phyloP scores from a whole-genome alignment of 2,888 invertebrate species.

The Parnassius smintheus region DNA sequence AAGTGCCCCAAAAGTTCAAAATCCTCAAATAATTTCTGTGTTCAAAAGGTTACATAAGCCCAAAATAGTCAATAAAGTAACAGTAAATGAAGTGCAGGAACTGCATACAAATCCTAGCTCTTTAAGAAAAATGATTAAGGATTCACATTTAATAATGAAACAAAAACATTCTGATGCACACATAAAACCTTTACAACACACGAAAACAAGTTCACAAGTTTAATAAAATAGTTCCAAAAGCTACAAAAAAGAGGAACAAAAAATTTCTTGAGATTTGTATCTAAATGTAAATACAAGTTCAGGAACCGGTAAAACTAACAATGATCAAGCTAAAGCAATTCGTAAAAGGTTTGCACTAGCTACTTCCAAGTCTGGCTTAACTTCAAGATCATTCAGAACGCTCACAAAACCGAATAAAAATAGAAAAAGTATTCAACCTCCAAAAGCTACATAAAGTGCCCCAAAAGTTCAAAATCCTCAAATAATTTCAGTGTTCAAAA shows the following conservation, averaged over 20 bases:
- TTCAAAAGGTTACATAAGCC: conserved; percentile 70
- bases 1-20: conserved; percentile 25
- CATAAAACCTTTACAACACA: conserved; percentile 30
- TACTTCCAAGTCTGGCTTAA: conserved; percentile 1
- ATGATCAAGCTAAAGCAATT: conserved; percentile 1
- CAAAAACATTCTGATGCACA: conserved; percentile 54
- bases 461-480: conserved; percentile 24
- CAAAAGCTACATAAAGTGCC: conserved; percentile 28
- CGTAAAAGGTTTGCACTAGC: conserved; percentile 6
- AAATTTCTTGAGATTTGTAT: neutral
- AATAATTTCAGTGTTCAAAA: conserved; percentile 62
- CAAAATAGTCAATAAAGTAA: conserved; percentile 42
- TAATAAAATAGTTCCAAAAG: neutral
- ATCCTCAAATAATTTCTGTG: conserved; percentile 47
- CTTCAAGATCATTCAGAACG: conserved; percentile 10
- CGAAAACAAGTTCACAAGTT: neutral
- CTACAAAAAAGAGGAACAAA: conserved; percentile 1
- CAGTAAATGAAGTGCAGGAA: conserved; percentile 42
- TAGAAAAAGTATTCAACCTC: conserved; percentile 42
- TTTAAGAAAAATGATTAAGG: conserved; percentile 49
- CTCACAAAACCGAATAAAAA: conserved; percentile 28
- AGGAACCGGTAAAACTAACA: neutral
- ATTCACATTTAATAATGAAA: conserved; percentile 46
- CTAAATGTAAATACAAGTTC: conserved; percentile 7
- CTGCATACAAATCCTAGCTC: conserved; percentile 52